Evolutionary conservation across 2,113 vertebrate genomes (phyloP).

Genomic region (Ramphastos sulfuratus): DNA sequence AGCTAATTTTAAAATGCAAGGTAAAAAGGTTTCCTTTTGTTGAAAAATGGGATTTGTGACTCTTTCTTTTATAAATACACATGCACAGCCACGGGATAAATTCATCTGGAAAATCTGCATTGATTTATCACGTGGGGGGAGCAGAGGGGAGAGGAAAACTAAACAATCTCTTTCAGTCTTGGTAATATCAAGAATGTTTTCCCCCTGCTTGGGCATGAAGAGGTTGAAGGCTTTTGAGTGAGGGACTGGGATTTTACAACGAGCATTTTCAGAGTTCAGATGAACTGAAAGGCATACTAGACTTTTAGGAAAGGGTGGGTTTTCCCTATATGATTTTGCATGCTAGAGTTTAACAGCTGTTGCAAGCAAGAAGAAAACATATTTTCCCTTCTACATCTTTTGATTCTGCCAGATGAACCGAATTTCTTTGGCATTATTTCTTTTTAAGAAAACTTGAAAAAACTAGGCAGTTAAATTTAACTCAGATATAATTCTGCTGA

Average conservation of each 20-base stretch:
- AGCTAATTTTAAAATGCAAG: not conserved
- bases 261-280: not conserved
- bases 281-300: not conserved
- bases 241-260: not conserved
- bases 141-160: not conserved
- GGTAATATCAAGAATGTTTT: not conserved
- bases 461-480: not conserved
- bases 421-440: slow-evolving; percentile 21
- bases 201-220: not conserved
- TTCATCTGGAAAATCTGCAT: not conserved
- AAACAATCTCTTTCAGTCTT: not conserved
- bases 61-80: not conserved
- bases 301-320: not conserved
- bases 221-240: not conserved
- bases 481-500: not conserved
- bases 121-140: not conserved
- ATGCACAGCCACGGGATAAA: not conserved
- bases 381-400: slow-evolving; percentile 14
- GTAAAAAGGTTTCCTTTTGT: not conserved
- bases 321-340: not conserved
- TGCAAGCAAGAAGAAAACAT: slow-evolving; percentile 33
- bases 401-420: slow-evolving; percentile 13
- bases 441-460: not conserved
- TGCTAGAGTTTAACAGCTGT: slow-evolving; percentile 48
- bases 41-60: not conserved